Evolutionary conservation across 2,888 invertebrate genomes (phyloP).

Genomic region (Globia sparganii): DNA sequence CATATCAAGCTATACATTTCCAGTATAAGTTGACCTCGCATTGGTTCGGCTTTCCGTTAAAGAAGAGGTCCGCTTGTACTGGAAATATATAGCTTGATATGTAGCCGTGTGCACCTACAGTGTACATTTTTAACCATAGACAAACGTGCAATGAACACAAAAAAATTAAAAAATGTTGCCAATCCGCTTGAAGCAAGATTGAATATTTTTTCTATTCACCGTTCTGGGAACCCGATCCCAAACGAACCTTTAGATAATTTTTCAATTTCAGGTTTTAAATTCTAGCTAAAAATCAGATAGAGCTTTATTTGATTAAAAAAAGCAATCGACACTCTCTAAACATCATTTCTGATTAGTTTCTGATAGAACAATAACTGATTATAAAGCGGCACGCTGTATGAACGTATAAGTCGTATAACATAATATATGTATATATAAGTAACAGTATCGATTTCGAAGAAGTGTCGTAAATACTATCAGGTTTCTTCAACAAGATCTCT

Average conservation of each 20-base stretch:
- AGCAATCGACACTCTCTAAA: neutral
- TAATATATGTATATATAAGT: no score
- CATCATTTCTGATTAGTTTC: neutral
- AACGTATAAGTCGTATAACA: no score
- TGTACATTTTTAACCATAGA: constrained; percentile 14
- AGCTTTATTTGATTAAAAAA: neutral
- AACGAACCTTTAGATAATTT: neutral
- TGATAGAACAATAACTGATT: no score
- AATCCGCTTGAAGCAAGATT: neutral
- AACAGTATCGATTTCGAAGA: neutral
- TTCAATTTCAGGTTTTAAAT: neutral
- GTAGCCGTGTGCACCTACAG: no score
- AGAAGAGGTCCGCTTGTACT: no score
- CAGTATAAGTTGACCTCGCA: no score
- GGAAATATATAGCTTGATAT: no score
- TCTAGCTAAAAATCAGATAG: neutral
- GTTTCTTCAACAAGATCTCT: constrained; percentile 14
- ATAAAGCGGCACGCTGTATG: no score
- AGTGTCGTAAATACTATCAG: neutral
- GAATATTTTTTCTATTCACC: neutral
- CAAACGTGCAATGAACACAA: constrained; percentile 19
- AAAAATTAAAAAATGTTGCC: neutral
- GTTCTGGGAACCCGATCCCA: neutral
- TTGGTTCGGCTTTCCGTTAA: no score
- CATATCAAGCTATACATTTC: no score